Evolutionary conservation across 2,888 invertebrate species (phyloP).

Genomic region (Athripsodes cinereus): DNA sequence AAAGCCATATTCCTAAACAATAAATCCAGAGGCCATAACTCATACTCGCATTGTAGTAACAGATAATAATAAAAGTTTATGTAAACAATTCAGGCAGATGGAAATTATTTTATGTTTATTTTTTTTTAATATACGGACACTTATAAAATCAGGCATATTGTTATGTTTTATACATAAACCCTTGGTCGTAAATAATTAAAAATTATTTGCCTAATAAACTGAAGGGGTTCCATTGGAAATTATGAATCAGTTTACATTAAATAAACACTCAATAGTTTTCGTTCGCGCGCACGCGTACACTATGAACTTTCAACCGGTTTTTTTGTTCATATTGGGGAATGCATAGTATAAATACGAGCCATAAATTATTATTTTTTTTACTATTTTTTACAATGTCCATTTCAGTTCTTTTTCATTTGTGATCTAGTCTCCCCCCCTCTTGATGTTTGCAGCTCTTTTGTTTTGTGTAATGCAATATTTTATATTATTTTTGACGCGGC

Average conservation of each 20-base stretch:
- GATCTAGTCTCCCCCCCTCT: background rate
- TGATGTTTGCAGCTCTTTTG: slow-evolving; percentile 7
- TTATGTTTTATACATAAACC: background rate
- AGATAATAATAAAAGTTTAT: too few relatives aligned
- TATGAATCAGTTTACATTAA: slow-evolving; percentile 14
- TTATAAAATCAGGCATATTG: too few relatives aligned
- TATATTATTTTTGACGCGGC: slow-evolving; percentile 7
- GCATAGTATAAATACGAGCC: background rate
- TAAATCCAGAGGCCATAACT: too few relatives aligned
- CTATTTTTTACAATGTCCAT: slow-evolving; percentile 16
- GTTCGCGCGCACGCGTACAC: slow-evolving; percentile 9
- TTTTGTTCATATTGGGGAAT: background rate
- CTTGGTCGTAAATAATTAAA: slow-evolving; percentile 21
- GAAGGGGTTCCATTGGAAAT: slow-evolving; percentile 13
- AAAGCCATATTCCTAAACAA: too few relatives aligned
- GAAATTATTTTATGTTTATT: background rate
- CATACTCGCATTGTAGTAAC: too few relatives aligned
- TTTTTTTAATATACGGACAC: background rate
- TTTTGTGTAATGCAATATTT: slow-evolving; percentile 15
- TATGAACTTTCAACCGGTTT: slow-evolving; percentile 17
- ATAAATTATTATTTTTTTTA: slow-evolving; percentile 10
- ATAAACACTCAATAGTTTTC: slow-evolving; percentile 20
- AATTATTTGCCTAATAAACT: slow-evolving; percentile 23
- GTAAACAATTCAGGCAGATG: background rate
- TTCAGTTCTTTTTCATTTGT: background rate